Conservation (phyloP, 2,113 vertebrate genomes). For the Passer domesticus region DNA sequence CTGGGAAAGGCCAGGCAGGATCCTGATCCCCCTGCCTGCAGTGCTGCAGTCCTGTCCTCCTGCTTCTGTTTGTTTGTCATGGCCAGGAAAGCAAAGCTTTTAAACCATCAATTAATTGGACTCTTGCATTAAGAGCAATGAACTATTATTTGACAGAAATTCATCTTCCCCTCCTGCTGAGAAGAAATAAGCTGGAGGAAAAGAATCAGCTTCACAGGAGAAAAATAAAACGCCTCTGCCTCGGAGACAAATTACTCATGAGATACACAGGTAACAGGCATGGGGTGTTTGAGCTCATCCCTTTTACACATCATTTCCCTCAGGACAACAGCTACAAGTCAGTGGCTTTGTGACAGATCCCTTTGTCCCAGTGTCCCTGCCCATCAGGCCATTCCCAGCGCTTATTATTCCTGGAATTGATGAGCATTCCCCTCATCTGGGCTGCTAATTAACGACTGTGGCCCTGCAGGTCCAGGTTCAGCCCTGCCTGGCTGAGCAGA, state of each 20-base stretch:
- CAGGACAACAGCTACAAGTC: not conserved
- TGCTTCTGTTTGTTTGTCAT: not conserved
- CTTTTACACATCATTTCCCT: slow-evolving; percentile 6
- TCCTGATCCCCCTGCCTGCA: not conserved
- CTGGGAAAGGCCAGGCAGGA: not conserved
- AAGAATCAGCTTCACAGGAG: not conserved
- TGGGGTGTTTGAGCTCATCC: slow-evolving; percentile 1
- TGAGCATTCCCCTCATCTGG: not conserved
- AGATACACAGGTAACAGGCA: not conserved
- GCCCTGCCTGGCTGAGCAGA: not conserved
- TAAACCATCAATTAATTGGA: slow-evolving; percentile 54
- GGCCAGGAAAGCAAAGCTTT: not conserved
- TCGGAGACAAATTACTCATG: slow-evolving; percentile 18
- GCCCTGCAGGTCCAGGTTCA: not conserved
- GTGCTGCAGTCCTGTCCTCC: not conserved
- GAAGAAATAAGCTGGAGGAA: slow-evolving; percentile 30
- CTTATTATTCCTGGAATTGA: not conserved
- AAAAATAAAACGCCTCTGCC: not conserved
- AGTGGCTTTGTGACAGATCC: not conserved
- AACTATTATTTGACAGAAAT: slow-evolving; percentile 20
- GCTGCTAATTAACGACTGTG: not conserved
- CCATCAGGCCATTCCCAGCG: not conserved
- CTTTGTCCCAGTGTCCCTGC: not conserved
- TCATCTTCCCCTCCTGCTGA: slow-evolving; percentile 59
- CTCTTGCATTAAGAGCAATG: slow-evolving; percentile 41